Conservation (phyloP, 37 sponge, comb jelly and placozoan genomes). For the Cliona cf. orientalis region DNA sequence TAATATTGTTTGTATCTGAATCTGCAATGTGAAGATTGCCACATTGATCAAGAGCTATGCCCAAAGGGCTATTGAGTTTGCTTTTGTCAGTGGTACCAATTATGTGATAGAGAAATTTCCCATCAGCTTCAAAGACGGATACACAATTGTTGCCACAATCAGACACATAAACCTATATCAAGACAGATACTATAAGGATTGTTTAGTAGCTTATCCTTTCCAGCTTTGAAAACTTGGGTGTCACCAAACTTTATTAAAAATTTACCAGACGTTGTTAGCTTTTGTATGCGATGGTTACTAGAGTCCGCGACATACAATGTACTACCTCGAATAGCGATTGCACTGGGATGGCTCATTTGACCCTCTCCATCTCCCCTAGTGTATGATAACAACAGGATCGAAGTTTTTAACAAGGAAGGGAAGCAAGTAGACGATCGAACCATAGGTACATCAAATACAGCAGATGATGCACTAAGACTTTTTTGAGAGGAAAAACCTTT, state of each 20-base stretch:
- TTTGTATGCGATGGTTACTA: constrained; percentile 1
- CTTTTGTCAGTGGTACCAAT: too few relatives aligned
- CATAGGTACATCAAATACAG: not conserved
- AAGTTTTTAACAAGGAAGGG: too few relatives aligned
- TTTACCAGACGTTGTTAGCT: not conserved
- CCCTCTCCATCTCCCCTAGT: constrained; percentile 2
- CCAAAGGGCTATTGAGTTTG: not conserved
- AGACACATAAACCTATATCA: not conserved
- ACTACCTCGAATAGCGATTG: not conserved
- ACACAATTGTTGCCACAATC: constrained; percentile 1
- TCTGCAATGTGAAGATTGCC: not conserved
- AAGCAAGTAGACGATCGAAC: not conserved
- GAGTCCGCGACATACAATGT: constrained; percentile 14
- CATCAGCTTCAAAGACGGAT: constrained; percentile 1
- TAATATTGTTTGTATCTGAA: not conserved
- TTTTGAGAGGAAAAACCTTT: not conserved
- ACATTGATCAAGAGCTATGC: not conserved
- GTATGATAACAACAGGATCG: too few relatives aligned
- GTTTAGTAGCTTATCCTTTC: not conserved
- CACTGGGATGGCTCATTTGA: constrained; percentile 4
- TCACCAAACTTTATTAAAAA: constrained; percentile 16
- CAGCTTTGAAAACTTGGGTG: not conserved
- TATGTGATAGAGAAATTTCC: not conserved
- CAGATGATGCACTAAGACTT: not conserved
- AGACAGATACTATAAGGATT: constrained; percentile 3